These are phyloP conservation scores for Ophion ventricosus DNA, from an alignment of 2,888 invertebrate genomes.

Conservation along the genomic window DNA sequence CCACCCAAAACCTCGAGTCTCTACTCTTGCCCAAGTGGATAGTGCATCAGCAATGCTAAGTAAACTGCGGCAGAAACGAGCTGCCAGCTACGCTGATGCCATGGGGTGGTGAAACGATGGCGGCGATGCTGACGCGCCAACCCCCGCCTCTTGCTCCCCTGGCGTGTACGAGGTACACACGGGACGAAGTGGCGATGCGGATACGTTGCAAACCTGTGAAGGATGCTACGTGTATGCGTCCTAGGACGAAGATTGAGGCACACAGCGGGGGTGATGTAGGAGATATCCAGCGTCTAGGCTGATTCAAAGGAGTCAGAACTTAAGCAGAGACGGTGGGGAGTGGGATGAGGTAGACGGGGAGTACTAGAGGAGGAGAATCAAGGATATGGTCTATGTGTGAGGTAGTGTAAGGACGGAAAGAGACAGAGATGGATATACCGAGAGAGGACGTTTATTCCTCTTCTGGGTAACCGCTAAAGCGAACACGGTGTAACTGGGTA, in stretches of 20 bases:
- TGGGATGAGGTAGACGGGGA: constrained; percentile 28
- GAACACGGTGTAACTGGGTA: constrained; percentile 46
- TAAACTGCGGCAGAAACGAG: constrained; percentile 76
- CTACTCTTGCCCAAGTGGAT: constrained; percentile 69
- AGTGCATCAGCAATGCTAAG: constrained; percentile 82
- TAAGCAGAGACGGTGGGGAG: constrained; percentile 9
- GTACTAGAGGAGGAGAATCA: constrained; percentile 38
- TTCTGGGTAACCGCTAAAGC: constrained; percentile 50
- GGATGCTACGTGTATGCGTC: constrained; percentile 9
- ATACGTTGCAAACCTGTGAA: constrained; percentile 44
- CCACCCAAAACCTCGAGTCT: constrained; percentile 16
- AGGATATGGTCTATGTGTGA: constrained; percentile 40
- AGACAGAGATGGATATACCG: constrained; percentile 1
- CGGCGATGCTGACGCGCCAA: constrained; percentile 39
- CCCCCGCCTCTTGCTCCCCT: neutral
- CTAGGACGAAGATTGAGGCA: constrained; percentile 23
- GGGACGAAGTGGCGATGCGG: constrained; percentile 36
- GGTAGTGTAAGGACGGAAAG: constrained; percentile 17
- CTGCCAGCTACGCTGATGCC: constrained; percentile 54
- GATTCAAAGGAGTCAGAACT: constrained; percentile 56
- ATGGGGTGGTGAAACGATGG: constrained; percentile 20
- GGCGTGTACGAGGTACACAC: neutral
- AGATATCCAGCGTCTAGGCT: constrained; percentile 27
- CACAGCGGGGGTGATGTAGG: constrained; percentile 10
- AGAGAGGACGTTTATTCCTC: constrained; percentile 41